Conservation (phyloP, 2,113 vertebrate genomes). For the Carollia perspicillata region DNA sequence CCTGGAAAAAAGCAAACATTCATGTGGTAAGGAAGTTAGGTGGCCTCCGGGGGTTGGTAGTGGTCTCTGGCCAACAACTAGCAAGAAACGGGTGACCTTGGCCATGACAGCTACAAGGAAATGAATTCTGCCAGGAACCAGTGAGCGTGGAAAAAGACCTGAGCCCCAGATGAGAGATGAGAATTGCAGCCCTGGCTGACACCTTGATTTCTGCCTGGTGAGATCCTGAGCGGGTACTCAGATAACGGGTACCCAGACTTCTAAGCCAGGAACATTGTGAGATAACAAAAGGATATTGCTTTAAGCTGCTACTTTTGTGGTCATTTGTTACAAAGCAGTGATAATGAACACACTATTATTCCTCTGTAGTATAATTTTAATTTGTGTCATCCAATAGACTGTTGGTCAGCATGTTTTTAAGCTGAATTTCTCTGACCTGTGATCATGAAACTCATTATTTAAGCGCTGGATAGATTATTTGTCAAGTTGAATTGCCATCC, state of each 20-base stretch:
- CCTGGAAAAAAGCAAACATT: background rate
- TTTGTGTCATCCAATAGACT: background rate
- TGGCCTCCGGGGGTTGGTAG: background rate
- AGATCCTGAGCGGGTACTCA: background rate
- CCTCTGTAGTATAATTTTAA: background rate
- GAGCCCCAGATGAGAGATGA: background rate
- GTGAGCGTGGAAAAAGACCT: background rate
- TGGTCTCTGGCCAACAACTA: background rate
- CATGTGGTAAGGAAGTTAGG: background rate
- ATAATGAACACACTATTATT: background rate
- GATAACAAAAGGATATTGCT: background rate
- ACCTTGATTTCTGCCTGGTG: background rate
- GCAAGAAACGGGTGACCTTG: background rate
- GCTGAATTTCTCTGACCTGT: background rate
- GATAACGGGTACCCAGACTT: background rate
- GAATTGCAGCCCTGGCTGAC: background rate
- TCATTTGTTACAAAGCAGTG: background rate
- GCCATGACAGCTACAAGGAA: background rate
- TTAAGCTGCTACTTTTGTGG: background rate
- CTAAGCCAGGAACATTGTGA: background rate
- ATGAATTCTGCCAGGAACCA: background rate
- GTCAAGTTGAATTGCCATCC: background rate
- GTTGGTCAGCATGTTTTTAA: background rate
- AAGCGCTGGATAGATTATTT: background rate
- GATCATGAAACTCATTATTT: background rate